A percentile compares a stretch with the other conserved stretches of the same genome.
These are phyloP conservation scores for Eulithis prunata DNA, from an alignment of 2,888 invertebrate genomes.

Conservation along the genomic window DNA sequence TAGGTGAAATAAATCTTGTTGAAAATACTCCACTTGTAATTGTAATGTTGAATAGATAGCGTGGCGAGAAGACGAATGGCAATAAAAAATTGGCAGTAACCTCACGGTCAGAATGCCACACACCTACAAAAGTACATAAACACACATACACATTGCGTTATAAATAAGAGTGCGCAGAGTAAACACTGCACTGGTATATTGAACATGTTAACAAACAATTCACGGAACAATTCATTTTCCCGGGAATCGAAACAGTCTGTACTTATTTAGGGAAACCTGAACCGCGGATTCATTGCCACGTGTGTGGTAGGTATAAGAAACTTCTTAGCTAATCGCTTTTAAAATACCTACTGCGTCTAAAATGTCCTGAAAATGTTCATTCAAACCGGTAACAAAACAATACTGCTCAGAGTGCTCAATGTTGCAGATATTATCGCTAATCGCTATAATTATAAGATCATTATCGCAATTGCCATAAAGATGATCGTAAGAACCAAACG, in stretches of 20 bases:
- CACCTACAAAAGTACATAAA: constrained; percentile 19
- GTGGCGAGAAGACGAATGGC: constrained; percentile 50
- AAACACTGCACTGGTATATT: constrained; percentile 45
- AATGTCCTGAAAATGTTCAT: background rate
- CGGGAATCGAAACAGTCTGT: constrained; percentile 23
- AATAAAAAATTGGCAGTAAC: constrained; percentile 53
- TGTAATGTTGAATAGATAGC: constrained; percentile 48
- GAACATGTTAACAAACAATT: constrained; percentile 27
- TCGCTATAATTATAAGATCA: too few species aligned
- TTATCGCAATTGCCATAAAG: too few species aligned
- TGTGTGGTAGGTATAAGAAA: background rate
- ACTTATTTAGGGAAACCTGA: constrained; percentile 24
- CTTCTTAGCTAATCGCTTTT: background rate
- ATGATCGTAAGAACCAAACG: too few species aligned
- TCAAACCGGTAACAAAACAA: too few species aligned
- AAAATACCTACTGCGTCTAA: background rate
- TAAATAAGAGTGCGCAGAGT: constrained; percentile 52
- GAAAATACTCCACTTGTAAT: constrained; percentile 47
- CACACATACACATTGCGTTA: constrained; percentile 30
- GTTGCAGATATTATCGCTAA: too few species aligned
- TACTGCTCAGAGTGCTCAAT: too few species aligned
- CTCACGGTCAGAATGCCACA: constrained; percentile 40
- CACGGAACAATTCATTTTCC: constrained; percentile 41
- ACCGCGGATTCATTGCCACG: constrained; percentile 15
- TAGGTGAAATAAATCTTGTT: constrained; percentile 51